Evolutionary conservation across 2,797 vertebrate species (phyloP), one percentile per base, ranked within the genome.

Genomic region (Anolis apletophallus): DNA sequence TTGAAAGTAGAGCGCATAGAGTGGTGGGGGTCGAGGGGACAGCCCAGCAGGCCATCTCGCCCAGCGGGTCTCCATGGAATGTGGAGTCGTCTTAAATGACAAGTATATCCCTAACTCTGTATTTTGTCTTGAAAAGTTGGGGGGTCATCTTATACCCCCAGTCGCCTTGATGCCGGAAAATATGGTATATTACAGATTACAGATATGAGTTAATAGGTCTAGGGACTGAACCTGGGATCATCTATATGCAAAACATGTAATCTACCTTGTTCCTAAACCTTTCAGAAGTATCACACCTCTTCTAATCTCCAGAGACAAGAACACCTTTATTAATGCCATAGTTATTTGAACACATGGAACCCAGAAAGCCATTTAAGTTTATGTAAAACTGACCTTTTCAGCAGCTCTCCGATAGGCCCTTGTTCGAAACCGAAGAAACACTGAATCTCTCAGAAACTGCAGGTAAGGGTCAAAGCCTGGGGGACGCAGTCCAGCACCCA

Each of bases 351-450:
- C 61, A 11, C 36, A 75, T 10, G 13, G 34, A 83, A 59, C 26
- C 29, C 16, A 32, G 59, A n/a, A 32, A 16, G 61, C 14, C 50
- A 3, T 46, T 29, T n/a, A 46, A 19, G n/a, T 57, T 54, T 21
- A 68, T 12, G 16, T 32, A 88, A 68, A 93, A 85, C 50, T 89
- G 95, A 99, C 98, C 96, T 99, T 99, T 95, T 99, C 99, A 79
- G 98, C 98, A 12, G 98, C 97, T 90, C 95, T 98, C 23, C 98
- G 97, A 93, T 99, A 99, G 11, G 99, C 98, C 95, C 99, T 97
- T n/a, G 98, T 99, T 72, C 98, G 98, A 93, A 99, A 99, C n/a
- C 98, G 97, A 11, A 99, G 98, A 94, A 99, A 99, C 68, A 99
- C 98, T 0, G 97, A 95, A 61, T 99, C 98, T 23, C 98, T 97